Conservation (phyloP, 2,113 vertebrate species). For the Crotalus tigris region DNA sequence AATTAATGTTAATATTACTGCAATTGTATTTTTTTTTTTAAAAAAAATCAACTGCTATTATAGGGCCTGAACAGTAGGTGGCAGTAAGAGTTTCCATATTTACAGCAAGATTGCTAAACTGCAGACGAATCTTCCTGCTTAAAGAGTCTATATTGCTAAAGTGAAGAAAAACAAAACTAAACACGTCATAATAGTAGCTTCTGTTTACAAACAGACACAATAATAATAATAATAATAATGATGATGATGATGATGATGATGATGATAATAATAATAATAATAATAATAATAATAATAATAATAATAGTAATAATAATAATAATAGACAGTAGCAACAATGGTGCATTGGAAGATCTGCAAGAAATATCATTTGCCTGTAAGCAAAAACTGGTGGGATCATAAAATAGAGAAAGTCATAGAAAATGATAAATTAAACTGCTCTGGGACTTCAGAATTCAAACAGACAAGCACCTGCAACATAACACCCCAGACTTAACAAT, state of each 20-base stretch:
- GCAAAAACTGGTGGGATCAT: too few species aligned
- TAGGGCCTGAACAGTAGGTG: slow-evolving; percentile 52
- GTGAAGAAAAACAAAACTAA: neutral
- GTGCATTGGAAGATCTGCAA: too few species aligned
- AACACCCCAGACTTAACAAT: too few species aligned
- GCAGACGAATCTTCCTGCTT: neutral
- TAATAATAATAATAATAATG: neutral
- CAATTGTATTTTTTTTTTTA: neutral
- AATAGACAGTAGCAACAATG: too few species aligned
- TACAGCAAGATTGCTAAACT: neutral
- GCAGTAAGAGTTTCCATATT: slow-evolving; percentile 52
- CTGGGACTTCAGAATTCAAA: too few species aligned
- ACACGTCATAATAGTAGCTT: neutral
- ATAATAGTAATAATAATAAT: too few species aligned
- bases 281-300: too few species aligned
- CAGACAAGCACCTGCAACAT: too few species aligned
- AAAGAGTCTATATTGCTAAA: slow-evolving; percentile 13
- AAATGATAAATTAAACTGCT: too few species aligned
- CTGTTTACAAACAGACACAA: neutral
- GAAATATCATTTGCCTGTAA: too few species aligned
- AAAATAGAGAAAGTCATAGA: too few species aligned
- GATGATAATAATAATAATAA: too few species aligned
- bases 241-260: fast-evolving
- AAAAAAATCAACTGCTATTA: neutral
- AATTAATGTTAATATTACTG: neutral